Conservation (phyloP, 1,140 invertebrate genomes). For the Leptoteleia sp. region DNA sequence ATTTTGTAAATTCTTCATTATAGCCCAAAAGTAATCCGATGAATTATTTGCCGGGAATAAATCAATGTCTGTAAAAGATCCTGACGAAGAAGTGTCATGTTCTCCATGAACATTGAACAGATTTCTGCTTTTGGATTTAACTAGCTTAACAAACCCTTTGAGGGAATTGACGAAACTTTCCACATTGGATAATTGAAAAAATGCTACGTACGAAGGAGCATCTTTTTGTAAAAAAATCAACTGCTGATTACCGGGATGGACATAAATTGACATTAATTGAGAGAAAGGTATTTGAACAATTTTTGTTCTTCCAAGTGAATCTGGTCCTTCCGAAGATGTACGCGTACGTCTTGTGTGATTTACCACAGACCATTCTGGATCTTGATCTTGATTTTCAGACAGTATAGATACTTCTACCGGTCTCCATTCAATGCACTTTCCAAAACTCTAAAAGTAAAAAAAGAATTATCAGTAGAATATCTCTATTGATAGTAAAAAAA, state of each 20-base stretch:
- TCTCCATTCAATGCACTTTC: slow-evolving; percentile 89
- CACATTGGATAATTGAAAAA: slow-evolving; percentile 93
- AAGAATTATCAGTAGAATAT: too few relatives aligned
- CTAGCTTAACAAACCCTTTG: slow-evolving; percentile 83
- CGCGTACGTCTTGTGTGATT: slow-evolving; percentile 83
- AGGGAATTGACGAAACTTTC: slow-evolving; percentile 88
- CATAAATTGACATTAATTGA: slow-evolving; percentile 85
- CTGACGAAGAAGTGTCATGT: slow-evolving; percentile 85
- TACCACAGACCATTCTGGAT: slow-evolving; percentile 91
- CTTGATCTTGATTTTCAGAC: slow-evolving; percentile 87
- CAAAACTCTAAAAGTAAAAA: slow-evolving; percentile 75
- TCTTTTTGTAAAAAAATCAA: slow-evolving; percentile 88
- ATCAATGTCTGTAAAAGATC: slow-evolving; percentile 92
- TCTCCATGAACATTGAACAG: slow-evolving; percentile 86
- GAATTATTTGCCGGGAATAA: slow-evolving; percentile 86
- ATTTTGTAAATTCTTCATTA: slow-evolving; percentile 86
- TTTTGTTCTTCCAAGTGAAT: slow-evolving; percentile 81
- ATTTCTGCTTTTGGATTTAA: slow-evolving; percentile 86
- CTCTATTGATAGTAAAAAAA: too few relatives aligned
- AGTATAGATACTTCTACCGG: slow-evolving; percentile 87
- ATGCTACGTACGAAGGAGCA: slow-evolving; percentile 88
- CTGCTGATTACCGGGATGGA: slow-evolving; percentile 85
- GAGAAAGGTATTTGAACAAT: slow-evolving; percentile 85
- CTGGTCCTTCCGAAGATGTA: slow-evolving; percentile 81
- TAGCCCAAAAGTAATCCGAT: slow-evolving; percentile 85